Evolutionary conservation across 2,797 vertebrate genomes (phyloP), one percentile per base, ranked within the genome.

Genomic region (Ciconia nigra): DNA sequence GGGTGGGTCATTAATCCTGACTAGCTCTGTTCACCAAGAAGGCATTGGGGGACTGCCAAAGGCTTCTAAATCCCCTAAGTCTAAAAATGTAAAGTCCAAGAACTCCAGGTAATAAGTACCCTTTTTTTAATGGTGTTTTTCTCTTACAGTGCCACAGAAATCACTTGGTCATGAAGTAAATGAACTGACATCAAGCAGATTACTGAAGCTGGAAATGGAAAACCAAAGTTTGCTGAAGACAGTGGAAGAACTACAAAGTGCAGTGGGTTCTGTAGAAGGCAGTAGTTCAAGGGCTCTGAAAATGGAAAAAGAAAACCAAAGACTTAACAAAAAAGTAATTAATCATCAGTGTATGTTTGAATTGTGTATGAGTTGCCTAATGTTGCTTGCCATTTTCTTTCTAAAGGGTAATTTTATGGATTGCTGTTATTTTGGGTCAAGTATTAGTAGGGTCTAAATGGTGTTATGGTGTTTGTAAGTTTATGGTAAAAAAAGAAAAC

Each of bases 191-290:
- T 99, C 99, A 35, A 99, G 99, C 96, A 99, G 98, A 35, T 98
- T 99, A 83, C 96, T 99, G 88, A 99, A 99, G 97, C 70, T 99
- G 94, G 99, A 99, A 96, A 99, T 99, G 98, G 99, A 99, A 98
- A 99, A 99, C 98, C 99, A 99, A 98, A 98, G 98, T 24, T 98
- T 99, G 96, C 97, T 99, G 96, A 99, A 99, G 97, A 99, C 98
- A 0, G 98, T 99, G 95, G 99, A 99, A 97, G 99, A 99, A 58
- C 98, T 99, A 86, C 98, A 98, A 89, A 98, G 96, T 85, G 94
- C 98, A 39, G 80, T 98, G 93, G 93, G 97, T 37, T 98, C 98
- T 62, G 89, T 97, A 87, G 98, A 99, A 95, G 98, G 99, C 65
- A 98, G 95, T 14, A 94, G 97, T 76, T 96, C 98, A 20, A 99